Evolutionary conservation across 1,140 invertebrate genomes (phyloP), one percentile per base, ranked within the genome.

Genomic region (Cryptotermes secundus): DNA sequence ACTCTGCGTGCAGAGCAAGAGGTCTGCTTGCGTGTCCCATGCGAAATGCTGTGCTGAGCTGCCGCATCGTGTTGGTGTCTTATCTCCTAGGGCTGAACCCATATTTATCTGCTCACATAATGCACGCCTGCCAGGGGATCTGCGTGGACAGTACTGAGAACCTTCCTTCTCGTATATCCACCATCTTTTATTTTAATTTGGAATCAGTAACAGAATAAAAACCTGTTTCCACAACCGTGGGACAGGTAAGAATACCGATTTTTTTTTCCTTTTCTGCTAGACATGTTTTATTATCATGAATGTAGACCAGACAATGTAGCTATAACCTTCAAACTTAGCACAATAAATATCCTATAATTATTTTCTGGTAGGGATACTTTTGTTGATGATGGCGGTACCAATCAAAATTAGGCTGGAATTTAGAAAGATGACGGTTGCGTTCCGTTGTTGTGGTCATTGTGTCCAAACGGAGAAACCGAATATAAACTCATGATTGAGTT

Each of bases 41-140:
- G 59, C 59, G 59, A 72, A 72, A 72, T 72, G n/a, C 26, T 72
- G 53, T 7, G 19, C 53, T 12, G 4, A 6, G 45, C 45, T 19
- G 45, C 19, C 59, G 59, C 59, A 72, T 72, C 59, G n/a, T 31
- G 31, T 16, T 31, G 26, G 59, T 72, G 59, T 72, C 59, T 72
- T 72, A 72, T 72, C 59, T 72, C n/a, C 59, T 31, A 26, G 59
- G 45, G n/a, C 59, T 31, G 59, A 31, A 14, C 59, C 59, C n/a
- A 72, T n/a, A 72, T 72, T 72, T 72, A 72, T 72, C 26, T 31
- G 26, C 59, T 72, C 59, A 72, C 59, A 72, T 72, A 72, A 72
- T 31, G 59, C 59, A 72, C 59, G 59, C 59, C 59, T 72, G 0
- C 45, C 59, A 72, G 59, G 45, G 6, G 59, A 72, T 31, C 59